A percentile compares a stretch with the other conserved stretches of the same genome.
These are phyloP conservation scores for Eublepharis macularius DNA, from an alignment of 2,113 vertebrate species.

Conservation along the genomic window DNA sequence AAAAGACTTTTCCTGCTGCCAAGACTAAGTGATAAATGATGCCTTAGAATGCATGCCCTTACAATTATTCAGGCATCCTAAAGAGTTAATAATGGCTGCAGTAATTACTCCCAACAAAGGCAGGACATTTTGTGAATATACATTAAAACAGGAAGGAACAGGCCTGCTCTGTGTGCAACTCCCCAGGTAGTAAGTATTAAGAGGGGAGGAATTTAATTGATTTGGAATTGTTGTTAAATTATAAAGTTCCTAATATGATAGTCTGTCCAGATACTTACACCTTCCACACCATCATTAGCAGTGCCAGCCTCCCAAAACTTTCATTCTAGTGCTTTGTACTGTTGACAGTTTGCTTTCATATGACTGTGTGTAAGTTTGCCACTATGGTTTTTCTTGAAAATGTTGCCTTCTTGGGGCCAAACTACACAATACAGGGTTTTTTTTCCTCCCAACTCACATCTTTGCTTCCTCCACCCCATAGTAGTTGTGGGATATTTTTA, in stretches of 20 bases:
- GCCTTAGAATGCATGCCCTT: conserved; percentile 24
- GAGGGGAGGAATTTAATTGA: conserved; percentile 69
- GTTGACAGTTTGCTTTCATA: no score
- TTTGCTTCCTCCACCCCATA: no score
- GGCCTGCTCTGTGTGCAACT: conserved; percentile 41
- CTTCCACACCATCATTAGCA: conserved; percentile 51
- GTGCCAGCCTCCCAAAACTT: conserved; percentile 49
- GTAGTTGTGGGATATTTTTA: no score
- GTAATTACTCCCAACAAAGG: conserved; percentile 60
- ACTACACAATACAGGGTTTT: no score
- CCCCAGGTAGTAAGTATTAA: conserved; percentile 63
- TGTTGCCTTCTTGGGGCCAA: no score
- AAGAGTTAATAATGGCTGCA: conserved; percentile 61
- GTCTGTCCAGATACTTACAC: conserved; percentile 59
- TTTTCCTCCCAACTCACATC: no score
- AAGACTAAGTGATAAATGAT: conserved; percentile 46
- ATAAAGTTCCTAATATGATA: conserved; percentile 65
- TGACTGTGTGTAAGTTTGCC: no score
- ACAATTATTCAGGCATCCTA: conserved; percentile 41
- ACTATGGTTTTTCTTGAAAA: no score
- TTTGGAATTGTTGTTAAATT: conserved; percentile 61
- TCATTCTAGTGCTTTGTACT: conserved; percentile 24
- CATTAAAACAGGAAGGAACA: conserved; percentile 37
- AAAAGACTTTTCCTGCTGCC: conserved; percentile 39
- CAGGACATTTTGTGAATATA: conserved; percentile 64